These are phyloP conservation scores for Notocelia uddmanniana DNA, from an alignment of 2,888 invertebrate genomes.

Conservation along the genomic window DNA sequence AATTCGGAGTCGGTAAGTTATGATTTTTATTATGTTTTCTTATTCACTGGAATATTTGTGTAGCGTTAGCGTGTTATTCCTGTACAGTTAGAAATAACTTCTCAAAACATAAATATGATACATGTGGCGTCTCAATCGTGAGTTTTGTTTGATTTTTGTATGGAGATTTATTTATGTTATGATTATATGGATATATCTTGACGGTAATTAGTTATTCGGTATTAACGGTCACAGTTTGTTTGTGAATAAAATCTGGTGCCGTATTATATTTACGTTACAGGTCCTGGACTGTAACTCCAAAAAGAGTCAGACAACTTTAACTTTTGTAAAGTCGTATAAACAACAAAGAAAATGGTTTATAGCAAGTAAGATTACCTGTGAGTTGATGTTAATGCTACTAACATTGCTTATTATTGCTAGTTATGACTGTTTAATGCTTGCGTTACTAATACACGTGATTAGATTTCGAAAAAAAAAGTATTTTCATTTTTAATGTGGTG, in stretches of 20 bases:
- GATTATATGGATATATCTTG: slow-evolving; percentile 58
- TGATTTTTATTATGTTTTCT: slow-evolving; percentile 76
- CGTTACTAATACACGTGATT: too few species aligned
- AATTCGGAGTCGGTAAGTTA: slow-evolving; percentile 48
- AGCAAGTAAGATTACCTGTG: not conserved
- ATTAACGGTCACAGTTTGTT: slow-evolving; percentile 59
- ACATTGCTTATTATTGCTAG: too few species aligned
- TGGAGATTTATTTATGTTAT: slow-evolving; percentile 67
- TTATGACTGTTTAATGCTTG: too few species aligned
- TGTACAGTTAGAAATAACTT: slow-evolving; percentile 76
- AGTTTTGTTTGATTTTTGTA: slow-evolving; percentile 57
- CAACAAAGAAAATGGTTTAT: slow-evolving; percentile 25
- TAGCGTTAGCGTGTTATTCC: slow-evolving; percentile 71
- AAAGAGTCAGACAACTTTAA: slow-evolving; percentile 16
- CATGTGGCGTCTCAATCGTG: slow-evolving; percentile 77
- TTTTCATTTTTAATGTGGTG: too few species aligned
- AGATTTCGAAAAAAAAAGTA: too few species aligned
- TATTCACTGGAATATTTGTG: slow-evolving; percentile 72
- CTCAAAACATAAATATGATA: slow-evolving; percentile 79
- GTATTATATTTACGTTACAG: slow-evolving; percentile 37
- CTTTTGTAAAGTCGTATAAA: slow-evolving; percentile 20
- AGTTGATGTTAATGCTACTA: not conserved
- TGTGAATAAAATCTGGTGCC: slow-evolving; percentile 53
- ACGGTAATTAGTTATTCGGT: slow-evolving; percentile 63
- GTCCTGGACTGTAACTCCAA: slow-evolving; percentile 18